These are phyloP conservation scores for Saguinus midas DNA, from an alignment of 2,113 vertebrate genomes.

Conservation along the genomic window DNA sequence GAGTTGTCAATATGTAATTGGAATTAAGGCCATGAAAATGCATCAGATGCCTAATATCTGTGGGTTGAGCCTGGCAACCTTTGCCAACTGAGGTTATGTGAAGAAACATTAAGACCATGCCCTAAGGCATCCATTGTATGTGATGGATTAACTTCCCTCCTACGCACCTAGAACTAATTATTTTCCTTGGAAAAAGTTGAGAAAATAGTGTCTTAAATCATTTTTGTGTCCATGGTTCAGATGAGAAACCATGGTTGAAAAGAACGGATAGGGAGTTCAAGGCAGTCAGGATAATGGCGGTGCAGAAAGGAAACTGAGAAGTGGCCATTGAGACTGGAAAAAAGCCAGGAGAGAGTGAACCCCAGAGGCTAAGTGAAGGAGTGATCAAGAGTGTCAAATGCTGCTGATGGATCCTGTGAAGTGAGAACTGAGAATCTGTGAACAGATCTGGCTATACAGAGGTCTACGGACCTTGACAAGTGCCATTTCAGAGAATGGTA, in stretches of 20 bases:
- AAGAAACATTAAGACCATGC: not conserved
- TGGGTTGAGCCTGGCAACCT: not conserved
- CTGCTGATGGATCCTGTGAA: not conserved
- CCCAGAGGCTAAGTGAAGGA: not conserved
- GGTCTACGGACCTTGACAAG: not conserved
- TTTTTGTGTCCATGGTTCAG: not conserved
- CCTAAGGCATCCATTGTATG: not conserved
- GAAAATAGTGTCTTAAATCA: not conserved
- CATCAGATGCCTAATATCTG: not conserved
- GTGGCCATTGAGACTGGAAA: not conserved
- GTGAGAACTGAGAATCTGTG: not conserved
- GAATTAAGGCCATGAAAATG: not conserved
- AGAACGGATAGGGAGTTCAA: not conserved
- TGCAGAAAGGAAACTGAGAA: not conserved
- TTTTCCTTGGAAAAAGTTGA: not conserved
- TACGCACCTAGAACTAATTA: not conserved
- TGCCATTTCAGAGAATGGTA: not conserved
- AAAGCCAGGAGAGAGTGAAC: not conserved
- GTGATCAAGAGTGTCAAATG: too few species aligned
- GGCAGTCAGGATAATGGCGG: not conserved
- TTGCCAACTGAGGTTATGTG: not conserved
- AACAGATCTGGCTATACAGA: not conserved
- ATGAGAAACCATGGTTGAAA: not conserved
- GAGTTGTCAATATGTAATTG: not conserved
- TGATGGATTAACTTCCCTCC: not conserved